Conservation (phyloP, 2,113 vertebrate genomes). For the Chaetodon trifascialis region DNA sequence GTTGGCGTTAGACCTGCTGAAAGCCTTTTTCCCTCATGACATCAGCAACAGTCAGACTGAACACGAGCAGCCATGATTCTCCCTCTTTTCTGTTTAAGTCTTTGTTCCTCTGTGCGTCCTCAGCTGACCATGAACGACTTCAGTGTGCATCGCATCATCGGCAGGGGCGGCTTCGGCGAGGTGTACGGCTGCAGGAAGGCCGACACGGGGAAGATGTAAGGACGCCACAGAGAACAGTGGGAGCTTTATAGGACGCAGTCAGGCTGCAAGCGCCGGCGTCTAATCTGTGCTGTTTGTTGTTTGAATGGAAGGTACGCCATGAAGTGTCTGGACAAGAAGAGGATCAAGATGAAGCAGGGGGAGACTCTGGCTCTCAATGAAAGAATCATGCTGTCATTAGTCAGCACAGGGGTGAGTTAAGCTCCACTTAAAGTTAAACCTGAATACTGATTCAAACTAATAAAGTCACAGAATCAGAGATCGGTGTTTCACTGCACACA, state of each 20-base stretch:
- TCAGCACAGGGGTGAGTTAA: slow-evolving; percentile 96
- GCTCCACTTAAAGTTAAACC: neutral
- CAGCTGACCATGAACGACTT: slow-evolving; percentile 99
- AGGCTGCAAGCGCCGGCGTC: neutral
- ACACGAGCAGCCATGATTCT: neutral
- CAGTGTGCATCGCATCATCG: slow-evolving; percentile 98
- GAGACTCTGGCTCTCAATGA: slow-evolving; percentile 98
- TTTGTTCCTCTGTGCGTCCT: neutral
- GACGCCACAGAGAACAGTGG: accelerated
- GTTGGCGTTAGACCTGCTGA: too few species aligned
- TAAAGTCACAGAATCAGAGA: too few species aligned
- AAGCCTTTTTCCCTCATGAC: too few species aligned
- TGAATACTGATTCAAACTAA: too few species aligned
- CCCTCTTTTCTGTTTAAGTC: neutral
- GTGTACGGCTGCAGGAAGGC: slow-evolving; percentile 99
- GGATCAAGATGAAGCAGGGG: slow-evolving; percentile 99
- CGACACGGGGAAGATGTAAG: slow-evolving; percentile 99
- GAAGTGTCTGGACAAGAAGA: slow-evolving; percentile 99
- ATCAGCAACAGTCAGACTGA: too few species aligned
- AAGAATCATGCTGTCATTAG: slow-evolving; percentile 97
- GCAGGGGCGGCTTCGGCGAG: slow-evolving; percentile 96
- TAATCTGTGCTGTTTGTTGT: neutral
- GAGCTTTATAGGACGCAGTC: accelerated
- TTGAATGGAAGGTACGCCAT: slow-evolving; percentile 92
- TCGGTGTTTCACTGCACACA: too few species aligned